Base-by-base conservation (phyloP, 1,140 invertebrate genomes). In the Drosophila rufa region DNA sequence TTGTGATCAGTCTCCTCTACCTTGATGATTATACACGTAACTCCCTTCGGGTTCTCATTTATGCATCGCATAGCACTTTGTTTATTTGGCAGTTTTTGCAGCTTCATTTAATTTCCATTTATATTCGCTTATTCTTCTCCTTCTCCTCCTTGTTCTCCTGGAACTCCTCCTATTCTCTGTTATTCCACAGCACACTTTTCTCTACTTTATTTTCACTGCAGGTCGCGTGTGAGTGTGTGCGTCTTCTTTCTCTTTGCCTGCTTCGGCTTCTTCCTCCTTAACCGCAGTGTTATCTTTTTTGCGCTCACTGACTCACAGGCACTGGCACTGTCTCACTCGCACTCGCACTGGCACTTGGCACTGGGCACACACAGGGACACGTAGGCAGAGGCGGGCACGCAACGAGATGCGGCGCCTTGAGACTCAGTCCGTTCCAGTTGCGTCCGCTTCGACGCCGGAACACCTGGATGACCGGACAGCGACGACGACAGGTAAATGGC, bases 181-280 rank as follows among this genome's bases (percentile, higher is more conserved):
- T 89, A 74, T 89, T 89, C 58, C 79, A 76, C 67, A 75, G 64
- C 75, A 70, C 79, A 77, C 61, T 89, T 84, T 87, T 87, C 80
- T 83, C 71, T 83, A 80, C 80, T 83, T 87, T 87, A 87, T 87
- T 87, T 87, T 83, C 85, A 80, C 77, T 85, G 81, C 81, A 83
- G 46, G 80, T 62, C 74, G 79, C 17, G 38, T 57, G 47, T 45
- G 58, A 66, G 42, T 75, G 36, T 82, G 38, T 79, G 69, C 70
- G 61, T 64, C 33, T 58, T 87, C 83, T 89, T 87, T 87, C 80
- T 83, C 83, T 87, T 60, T 75, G 80, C 73, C 84, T 89, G 74
- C 83, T 90, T 84, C 64, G 60, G 69, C 78, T 36, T 33, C 50
- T 33, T 19, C 30, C 36, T 36, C 30, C n/a, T 42, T 42, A 22